Evolutionary conservation across 2,797 vertebrate genomes (phyloP), one percentile per base, ranked within the genome.

Genomic region (Echeneis naucrates): DNA sequence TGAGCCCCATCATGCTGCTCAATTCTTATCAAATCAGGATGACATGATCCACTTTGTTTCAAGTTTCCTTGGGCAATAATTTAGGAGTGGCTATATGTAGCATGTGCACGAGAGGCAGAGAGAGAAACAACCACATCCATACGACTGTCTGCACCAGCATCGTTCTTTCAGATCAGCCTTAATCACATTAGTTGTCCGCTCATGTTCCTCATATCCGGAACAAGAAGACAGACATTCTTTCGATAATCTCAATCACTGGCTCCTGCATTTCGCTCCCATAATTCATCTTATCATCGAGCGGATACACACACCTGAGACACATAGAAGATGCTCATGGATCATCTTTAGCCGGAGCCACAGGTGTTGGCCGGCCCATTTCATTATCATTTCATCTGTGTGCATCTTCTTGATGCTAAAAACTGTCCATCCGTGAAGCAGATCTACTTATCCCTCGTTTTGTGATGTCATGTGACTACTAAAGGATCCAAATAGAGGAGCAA

Each of bases 21-120:
- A 76, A 56, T 82, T 81, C 71, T 89, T 65, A 90, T 91, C 80
- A 76, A 82, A 91, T 90, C 89, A 87, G 72, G 55, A 53, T 14
- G 79, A 37, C 68, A 74, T 75, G 79, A 89, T 83, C 80, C 77
- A 78, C 69, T 83, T 85, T 84, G 66, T 68, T 75, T 79, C 75
- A 50, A 50, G 54, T 76, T 78, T 86, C 77, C 85, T 72, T 57
- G 48, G 68, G 72, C 57, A 32, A 78, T 80, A 8, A 82, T 83
- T 68, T 73, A 50, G 64, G 61, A 23, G 17, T 24, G 16, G 45
- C 73, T 77, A 45, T 42, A 56, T 58, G 54, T 58, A 1, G 21
- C 35, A 32, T 78, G 47, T 52, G 21, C 54, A 54, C 62, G 21
- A 47, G 60, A 12, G 50, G 21, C 27, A 40, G 21, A 42, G 24